Evolutionary conservation across 2,888 invertebrate species (phyloP), one percentile per base, ranked within the genome.

Genomic region (Zygogramma bicolorata): DNA sequence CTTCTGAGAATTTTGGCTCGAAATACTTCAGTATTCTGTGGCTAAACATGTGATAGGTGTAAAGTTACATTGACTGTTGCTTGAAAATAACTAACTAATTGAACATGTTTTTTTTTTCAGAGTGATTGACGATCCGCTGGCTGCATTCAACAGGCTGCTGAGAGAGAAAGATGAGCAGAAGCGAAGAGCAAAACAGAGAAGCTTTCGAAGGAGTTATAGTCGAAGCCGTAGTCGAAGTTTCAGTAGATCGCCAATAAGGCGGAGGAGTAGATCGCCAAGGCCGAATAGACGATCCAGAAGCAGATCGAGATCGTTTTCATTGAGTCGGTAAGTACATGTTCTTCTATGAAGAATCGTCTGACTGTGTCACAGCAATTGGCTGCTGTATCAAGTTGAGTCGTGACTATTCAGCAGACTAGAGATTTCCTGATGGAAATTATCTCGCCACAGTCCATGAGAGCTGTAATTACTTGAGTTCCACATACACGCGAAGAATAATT

Each of bases 131-230:
- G 96, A 96, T 87, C 95, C 96, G 3, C 87, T 96, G 80, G 95
- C 95, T 85, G 95, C 95, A 65, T 96, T 96, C 86, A 94, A 96
- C 86, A 90, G 95, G 77, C 94, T 96, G 89, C 90, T 96, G 82
- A 90, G 94, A 77, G 95, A 96, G 86, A 96, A 96, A 86, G 94
- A 94, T 86, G 93, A 92, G 87, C 88, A 92, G 57, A 92, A 93
- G 76, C 89, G 91, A 79, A 89, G 92, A 66, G 85, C 85, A 1
- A 89, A 91, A 68, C 90, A 91, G 79, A 89, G 90, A 71, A 90
- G 91, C 81, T 91, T 93, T 66, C 89, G 93, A 73, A 85, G 88
- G 82, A 90, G 86, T 81, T 89, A 87, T 78, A 90, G 89, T 77
- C 87, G 85, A 34, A 89, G 88, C 71, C 86, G 79, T 80, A 88